These are phyloP conservation scores for Fragum sueziense DNA, from an alignment of 2,888 invertebrate species.

Conservation along the genomic window DNA sequence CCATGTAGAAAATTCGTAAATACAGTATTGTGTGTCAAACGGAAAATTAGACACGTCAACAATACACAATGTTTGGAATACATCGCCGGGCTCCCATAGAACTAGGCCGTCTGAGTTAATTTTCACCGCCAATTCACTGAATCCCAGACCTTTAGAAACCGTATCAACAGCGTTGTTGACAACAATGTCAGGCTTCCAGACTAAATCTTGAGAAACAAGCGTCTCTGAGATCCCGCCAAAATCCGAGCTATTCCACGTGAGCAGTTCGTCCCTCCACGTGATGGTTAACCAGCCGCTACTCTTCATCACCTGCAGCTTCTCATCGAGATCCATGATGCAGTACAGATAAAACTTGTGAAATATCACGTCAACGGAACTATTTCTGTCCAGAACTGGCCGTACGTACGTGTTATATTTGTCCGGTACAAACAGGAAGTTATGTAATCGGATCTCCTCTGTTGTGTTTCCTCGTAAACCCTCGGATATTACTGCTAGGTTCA, in stretches of 20 bases:
- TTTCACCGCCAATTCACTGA: conserved; percentile 37
- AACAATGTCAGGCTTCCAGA: conserved; percentile 54
- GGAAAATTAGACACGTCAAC: conserved; percentile 49
- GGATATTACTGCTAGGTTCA: not conserved
- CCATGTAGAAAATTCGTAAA: conserved; percentile 48
- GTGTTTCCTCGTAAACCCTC: not conserved
- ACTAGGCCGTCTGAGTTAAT: conserved; percentile 38
- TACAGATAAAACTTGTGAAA: conserved; percentile 36
- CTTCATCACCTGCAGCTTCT: conserved; percentile 47
- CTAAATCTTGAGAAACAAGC: conserved; percentile 36
- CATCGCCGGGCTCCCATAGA: conserved; percentile 51
- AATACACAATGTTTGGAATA: conserved; percentile 46
- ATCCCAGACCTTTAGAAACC: conserved; percentile 35
- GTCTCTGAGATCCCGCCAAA: conserved; percentile 34
- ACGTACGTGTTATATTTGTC: conserved; percentile 39
- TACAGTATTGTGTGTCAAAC: conserved; percentile 48
- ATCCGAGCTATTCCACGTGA: conserved; percentile 36
- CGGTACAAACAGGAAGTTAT: conserved; percentile 24
- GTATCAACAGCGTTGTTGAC: conserved; percentile 48
- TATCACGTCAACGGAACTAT: conserved; percentile 27
- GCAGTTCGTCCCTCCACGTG: conserved; percentile 43
- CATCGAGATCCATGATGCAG: conserved; percentile 47
- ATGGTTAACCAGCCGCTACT: conserved; percentile 49
- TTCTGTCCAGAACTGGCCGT: conserved; percentile 27
- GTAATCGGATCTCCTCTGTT: conserved; percentile 46